Base-by-base conservation (phyloP, 2,888 invertebrate genomes). In the Atethmia centrago region DNA sequence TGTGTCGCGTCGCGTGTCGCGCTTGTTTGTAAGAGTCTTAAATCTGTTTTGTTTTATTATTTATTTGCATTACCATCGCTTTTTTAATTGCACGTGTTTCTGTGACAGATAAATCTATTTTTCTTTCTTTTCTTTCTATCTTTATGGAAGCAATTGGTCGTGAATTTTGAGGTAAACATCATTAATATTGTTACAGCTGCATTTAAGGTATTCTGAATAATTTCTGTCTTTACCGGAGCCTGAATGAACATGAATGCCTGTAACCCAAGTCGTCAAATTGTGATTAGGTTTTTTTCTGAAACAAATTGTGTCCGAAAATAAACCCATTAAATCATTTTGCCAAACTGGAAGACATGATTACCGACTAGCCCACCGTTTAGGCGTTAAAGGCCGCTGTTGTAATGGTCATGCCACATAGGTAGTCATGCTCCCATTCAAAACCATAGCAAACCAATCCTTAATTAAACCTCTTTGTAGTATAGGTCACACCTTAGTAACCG, bases 401-500 rank as follows among this genome's bases (percentile, higher is more conserved):
- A 28, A 25, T 4, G n/a, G 25, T 42, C 42, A 28, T 47, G 9
- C n/a, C 40, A 31, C 47, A 51, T 14, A 25, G 25, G 9, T 71
- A 36, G 40, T 53, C 31, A 47, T 64, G 40, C n/a, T 64, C 10
- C 5, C 55, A 55, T 58, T 70, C 47, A 61, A 36, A 68, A 73
- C 61, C 56, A 55, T 25, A 56, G 51, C 45, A 56, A 74, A 86
- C 80, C 74, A 75, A 82, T 79, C 31, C 70, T 74, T 80, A 80
- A 82, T 73, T 61, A 77, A 80, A 71, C 78, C 63, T 81, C 77
- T 67, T 42, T 76, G 47, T 51, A 74, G 69, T 72, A 45, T 78
- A 70, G 71, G 74, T 81, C 81, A 79, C 73, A 79, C 74, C 64
- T 80, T 62, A 51, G 61, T 77, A 80, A 65, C 74, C 74, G 71